phyloP scores from a whole-genome alignment of 2,113 vertebrate species.

The Sinocyclocheilus maitianheensis region DNA sequence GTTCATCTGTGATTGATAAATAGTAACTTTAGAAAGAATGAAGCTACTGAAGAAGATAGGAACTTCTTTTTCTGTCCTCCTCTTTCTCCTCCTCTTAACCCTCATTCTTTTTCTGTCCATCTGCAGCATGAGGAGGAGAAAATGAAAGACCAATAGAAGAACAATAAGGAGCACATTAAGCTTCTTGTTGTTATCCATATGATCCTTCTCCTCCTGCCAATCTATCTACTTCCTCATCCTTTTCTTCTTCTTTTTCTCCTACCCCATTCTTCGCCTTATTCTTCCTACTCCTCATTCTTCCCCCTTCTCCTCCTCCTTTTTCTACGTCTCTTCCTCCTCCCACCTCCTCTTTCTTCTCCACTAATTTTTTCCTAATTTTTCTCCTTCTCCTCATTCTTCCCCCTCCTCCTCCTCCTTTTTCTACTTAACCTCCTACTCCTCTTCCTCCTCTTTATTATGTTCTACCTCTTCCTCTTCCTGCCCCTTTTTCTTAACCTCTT shows the following conservation, averaged over 20 bases:
- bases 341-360: too few species aligned
- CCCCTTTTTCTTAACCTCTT: not conserved
- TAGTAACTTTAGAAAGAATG: not conserved
- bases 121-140: not conserved
- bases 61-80: not conserved
- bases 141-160: too few species aligned
- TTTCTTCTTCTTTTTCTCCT: not conserved
- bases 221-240: not conserved
- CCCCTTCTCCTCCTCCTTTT: too few species aligned
- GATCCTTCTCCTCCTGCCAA: not conserved
- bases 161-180: not conserved
- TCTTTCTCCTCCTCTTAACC: not conserved
- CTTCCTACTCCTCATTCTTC: not conserved
- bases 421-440: not conserved
- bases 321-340: too few species aligned
- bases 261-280: not conserved
- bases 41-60: not conserved
- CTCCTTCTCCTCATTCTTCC: too few species aligned
- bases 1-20: not conserved
- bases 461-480: not conserved
- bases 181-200: not conserved
- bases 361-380: too few species aligned
- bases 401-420: not conserved
- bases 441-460: not conserved
- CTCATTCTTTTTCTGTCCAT: not conserved